Evolutionary conservation across 2,113 vertebrate genomes (phyloP), one percentile per base, ranked within the genome.

Genomic region (Ptilorrhoa leucosticta): DNA sequence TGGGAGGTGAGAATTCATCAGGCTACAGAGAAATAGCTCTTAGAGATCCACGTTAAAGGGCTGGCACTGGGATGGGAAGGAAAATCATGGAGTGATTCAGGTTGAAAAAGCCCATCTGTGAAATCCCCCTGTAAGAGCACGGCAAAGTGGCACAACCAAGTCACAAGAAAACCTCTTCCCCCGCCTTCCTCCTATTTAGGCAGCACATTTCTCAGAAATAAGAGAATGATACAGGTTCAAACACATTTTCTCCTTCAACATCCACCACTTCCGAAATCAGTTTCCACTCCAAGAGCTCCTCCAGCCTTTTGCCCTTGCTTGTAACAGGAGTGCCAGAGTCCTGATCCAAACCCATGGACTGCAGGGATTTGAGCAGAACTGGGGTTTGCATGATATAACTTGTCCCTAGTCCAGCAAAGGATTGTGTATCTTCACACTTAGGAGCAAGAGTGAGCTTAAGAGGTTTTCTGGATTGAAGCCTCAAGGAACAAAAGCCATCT

Each of bases 391-490:
- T 37, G 26, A 39, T 45, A 10, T 13, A 57, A 23, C 63, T 72
- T 72, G 58, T 56, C 63, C n/a, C 18, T 58, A 3, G 11, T n/a
- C 87, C 70, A 93, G 76, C 39, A 81, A 71, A 83, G 19, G 16
- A 58, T 56, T 64, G 9, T 11, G 7, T 13, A 33, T 42, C 70
- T 68, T 83, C 83, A 75, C 69, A 40, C 57, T 81, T 24, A 40
- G 3, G 57, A 89, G 48, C 40, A 72, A 61, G 76, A 88, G 19
- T 3, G 31, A 95, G 63, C 42, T 76, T 80, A 87, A 90, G 92
- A 93, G 90, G 82, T 90, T 79, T 94, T 72, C 92, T 87, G 78
- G 89, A 93, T 28, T 39, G 79, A 80, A 94, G 94, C 63, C 94
- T 54, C 50, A 17, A 61, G 80, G 66, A 86, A 42, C 33, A 83